These are phyloP conservation scores for Hydrozoanthus tunicans DNA, from an alignment of 64 coral and sea anemone species.

Conservation along the genomic window DNA sequence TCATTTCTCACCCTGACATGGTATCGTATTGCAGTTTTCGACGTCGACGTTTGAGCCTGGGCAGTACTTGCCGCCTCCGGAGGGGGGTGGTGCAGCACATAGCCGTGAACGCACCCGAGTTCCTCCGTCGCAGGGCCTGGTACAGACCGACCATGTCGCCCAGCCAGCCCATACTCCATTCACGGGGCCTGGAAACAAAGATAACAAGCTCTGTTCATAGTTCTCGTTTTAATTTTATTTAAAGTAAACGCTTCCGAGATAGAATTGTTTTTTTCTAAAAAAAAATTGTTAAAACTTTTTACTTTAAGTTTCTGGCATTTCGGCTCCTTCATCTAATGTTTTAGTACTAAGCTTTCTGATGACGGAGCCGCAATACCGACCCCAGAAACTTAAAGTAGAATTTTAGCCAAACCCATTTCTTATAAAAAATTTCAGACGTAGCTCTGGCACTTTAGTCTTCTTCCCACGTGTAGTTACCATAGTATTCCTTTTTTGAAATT, in stretches of 20 bases:
- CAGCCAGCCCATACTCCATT: slow-evolving; percentile 42
- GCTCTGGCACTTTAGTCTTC: too few species aligned
- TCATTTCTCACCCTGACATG: slow-evolving; percentile 19
- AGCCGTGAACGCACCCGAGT: slow-evolving; percentile 2
- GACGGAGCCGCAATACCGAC: too few species aligned
- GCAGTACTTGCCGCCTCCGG: slow-evolving; percentile 22
- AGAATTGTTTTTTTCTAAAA: too few species aligned
- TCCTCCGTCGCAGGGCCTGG: slow-evolving; percentile 44
- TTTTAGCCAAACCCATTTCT: too few species aligned
- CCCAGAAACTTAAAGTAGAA: too few species aligned
- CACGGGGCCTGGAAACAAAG: neutral
- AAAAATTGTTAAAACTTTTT: too few species aligned
- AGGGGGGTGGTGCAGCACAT: slow-evolving; percentile 33
- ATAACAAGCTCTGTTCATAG: neutral
- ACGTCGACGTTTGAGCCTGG: neutral
- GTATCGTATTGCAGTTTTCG: neutral
- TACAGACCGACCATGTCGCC: slow-evolving; percentile 45
- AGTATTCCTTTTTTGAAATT: neutral
- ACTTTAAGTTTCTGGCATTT: too few species aligned
- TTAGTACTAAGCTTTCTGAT: too few species aligned
- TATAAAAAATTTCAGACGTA: too few species aligned
- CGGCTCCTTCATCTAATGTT: too few species aligned
- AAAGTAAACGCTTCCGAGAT: neutral
- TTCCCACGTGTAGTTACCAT: neutral
- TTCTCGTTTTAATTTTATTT: neutral